A percentile compares a stretch with the other conserved stretches of the same genome.
Evolutionary conservation across 2,797 vertebrate species (phyloP).

Genomic region (Malurus leucopterus): DNA sequence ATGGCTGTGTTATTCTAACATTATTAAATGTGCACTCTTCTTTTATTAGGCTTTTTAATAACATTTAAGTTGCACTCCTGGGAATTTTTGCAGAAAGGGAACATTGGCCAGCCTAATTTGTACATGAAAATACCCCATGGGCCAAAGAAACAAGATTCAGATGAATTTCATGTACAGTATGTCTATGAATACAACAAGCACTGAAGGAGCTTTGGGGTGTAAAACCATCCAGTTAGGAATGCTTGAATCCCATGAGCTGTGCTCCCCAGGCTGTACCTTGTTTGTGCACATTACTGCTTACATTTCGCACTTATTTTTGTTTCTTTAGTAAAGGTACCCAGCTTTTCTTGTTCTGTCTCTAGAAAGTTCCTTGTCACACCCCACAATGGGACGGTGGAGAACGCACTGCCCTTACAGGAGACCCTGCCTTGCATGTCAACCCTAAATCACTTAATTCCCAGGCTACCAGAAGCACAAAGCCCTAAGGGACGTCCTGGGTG

Average conservation of each 20-base stretch:
- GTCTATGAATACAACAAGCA: background rate
- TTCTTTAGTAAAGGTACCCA: background rate
- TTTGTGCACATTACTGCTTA: background rate
- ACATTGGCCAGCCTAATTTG: constrained; percentile 77
- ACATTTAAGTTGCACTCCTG: constrained; percentile 75
- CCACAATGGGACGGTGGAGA: background rate
- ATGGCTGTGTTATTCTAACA: constrained; percentile 69
- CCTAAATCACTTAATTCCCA: constrained; percentile 58
- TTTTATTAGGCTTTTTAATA: constrained; percentile 81
- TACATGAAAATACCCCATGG: constrained; percentile 75
- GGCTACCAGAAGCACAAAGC: constrained; percentile 54
- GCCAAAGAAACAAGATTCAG: constrained; percentile 75
- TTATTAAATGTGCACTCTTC: constrained; percentile 78
- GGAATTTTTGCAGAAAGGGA: constrained; percentile 74
- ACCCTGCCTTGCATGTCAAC: constrained; percentile 30
- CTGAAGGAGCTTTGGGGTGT: background rate
- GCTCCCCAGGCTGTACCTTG: background rate
- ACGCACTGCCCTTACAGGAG: background rate
- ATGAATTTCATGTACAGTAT: constrained; percentile 66
- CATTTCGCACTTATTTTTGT: background rate
- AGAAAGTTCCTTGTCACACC: background rate
- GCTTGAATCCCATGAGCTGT: background rate
- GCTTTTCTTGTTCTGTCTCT: background rate
- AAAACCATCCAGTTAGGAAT: background rate
- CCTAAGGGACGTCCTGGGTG: constrained; percentile 45